These are phyloP conservation scores for Scomber scombrus DNA, from an alignment of 2,113 vertebrate genomes.

Conservation along the genomic window DNA sequence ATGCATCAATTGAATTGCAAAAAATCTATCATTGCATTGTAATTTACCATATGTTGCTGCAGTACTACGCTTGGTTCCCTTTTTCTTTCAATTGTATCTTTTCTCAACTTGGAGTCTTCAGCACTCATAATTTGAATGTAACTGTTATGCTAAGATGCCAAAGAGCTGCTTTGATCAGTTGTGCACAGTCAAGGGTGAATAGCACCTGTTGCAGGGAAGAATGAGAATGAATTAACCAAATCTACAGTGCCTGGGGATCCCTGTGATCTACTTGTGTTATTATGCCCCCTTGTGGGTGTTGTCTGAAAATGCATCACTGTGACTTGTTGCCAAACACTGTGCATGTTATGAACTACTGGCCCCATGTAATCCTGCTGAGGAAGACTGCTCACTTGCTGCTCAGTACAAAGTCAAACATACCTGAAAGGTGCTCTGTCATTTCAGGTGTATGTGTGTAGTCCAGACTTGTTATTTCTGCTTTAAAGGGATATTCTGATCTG, in stretches of 20 bases:
- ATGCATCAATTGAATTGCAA: constrained; percentile 27
- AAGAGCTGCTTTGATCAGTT: constrained; percentile 56
- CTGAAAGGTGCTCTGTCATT: constrained; percentile 8
- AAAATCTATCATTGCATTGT: constrained; percentile 42
- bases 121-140: constrained; percentile 20
- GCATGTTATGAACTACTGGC: background rate
- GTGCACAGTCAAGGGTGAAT: constrained; percentile 35
- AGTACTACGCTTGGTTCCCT: constrained; percentile 12
- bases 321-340: background rate
- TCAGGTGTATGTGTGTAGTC: background rate
- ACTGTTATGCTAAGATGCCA: constrained; percentile 69
- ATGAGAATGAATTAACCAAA: constrained; percentile 18
- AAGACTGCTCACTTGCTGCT: background rate
- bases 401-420: constrained; percentile 24
- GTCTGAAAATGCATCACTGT: constrained; percentile 50
- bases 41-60: constrained; percentile 30
- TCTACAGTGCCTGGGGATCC: background rate
- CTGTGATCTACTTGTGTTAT: constrained; percentile 44
- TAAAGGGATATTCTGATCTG: background rate
- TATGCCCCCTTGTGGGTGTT: constrained; percentile 67
- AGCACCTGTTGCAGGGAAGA: constrained; percentile 58
- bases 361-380: background rate
- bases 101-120: background rate
- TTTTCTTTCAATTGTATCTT: background rate
- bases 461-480: constrained; percentile 14